Percentiles rank a stretch among this genome's conserved stretches.
Conservation (phyloP, 2,113 vertebrate genomes). For the Nanger granti region DNA sequence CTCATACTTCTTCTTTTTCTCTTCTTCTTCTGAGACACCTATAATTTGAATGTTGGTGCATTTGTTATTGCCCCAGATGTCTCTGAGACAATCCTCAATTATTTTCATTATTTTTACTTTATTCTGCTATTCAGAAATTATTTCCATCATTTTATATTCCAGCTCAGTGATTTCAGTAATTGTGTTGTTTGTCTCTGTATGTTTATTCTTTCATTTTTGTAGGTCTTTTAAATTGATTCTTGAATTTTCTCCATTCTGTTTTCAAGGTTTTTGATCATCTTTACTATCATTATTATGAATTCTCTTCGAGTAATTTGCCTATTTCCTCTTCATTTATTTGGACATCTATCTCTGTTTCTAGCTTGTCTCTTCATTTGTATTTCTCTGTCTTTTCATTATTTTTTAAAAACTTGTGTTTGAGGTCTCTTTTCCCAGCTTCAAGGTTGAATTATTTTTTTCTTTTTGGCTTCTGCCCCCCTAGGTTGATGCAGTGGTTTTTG, state of each 20-base stretch:
- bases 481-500: not conserved
- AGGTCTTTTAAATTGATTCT: not conserved
- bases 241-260: not conserved
- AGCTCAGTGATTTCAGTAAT: not conserved
- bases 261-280: not conserved
- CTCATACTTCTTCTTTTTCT: not conserved
- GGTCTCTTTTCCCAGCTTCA: not conserved
- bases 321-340: not conserved
- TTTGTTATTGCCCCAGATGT: not conserved
- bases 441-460: not conserved
- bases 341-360: not conserved
- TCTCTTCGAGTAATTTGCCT: accelerated
- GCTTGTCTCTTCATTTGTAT: not conserved
- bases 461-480: not conserved
- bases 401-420: not conserved
- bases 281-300: not conserved
- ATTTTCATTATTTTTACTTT: not conserved
- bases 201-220: not conserved
- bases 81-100: not conserved
- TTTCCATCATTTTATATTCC: not conserved
- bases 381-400: not conserved
- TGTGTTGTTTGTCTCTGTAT: not conserved
- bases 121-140: not conserved
- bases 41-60: not conserved
- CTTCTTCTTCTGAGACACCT: not conserved